Conservation (phyloP, 2,888 invertebrate genomes). For the Andricus quercusramuli region DNA sequence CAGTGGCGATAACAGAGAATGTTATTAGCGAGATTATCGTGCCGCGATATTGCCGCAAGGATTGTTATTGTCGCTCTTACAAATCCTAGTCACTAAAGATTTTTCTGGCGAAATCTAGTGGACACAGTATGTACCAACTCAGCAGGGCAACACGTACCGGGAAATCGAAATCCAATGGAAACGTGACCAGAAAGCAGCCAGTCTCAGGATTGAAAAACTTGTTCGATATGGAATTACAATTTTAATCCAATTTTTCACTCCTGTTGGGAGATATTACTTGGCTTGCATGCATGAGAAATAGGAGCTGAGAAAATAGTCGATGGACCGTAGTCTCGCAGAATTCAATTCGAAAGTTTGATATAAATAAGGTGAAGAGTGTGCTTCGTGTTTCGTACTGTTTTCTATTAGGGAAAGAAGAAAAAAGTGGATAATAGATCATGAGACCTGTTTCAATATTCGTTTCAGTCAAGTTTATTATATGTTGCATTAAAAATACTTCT, state of each 20-base stretch:
- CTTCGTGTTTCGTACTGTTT: not conserved
- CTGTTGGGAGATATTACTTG: constrained; percentile 2
- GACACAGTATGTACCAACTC: not conserved
- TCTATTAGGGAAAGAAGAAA: not conserved
- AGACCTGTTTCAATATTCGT: no score
- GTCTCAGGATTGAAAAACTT: constrained; percentile 39
- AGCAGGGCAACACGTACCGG: constrained; percentile 35
- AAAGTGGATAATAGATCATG: no score
- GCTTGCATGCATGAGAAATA: not conserved
- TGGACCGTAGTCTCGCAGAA: not conserved
- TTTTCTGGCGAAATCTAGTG: constrained; percentile 10
- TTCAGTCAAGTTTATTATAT: no score
- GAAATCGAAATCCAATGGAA: constrained; percentile 53
- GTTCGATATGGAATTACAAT: constrained; percentile 32
- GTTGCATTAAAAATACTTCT: no score
- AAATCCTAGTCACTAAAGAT: constrained; percentile 18
- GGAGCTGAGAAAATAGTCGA: constrained; percentile 3
- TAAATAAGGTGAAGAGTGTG: not conserved
- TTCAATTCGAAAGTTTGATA: constrained; percentile 5
- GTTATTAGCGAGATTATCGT: constrained; percentile 32
- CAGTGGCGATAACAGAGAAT: constrained; percentile 24
- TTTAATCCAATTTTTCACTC: constrained; percentile 35
- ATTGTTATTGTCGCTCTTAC: constrained; percentile 31
- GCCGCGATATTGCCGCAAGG: constrained; percentile 16
- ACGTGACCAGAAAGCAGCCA: constrained; percentile 48